A percentile compares a stretch with the other conserved stretches of the same genome.
These are phyloP conservation scores for Saxicola maurus DNA, from an alignment of 2,797 vertebrate genomes.

Conservation along the genomic window DNA sequence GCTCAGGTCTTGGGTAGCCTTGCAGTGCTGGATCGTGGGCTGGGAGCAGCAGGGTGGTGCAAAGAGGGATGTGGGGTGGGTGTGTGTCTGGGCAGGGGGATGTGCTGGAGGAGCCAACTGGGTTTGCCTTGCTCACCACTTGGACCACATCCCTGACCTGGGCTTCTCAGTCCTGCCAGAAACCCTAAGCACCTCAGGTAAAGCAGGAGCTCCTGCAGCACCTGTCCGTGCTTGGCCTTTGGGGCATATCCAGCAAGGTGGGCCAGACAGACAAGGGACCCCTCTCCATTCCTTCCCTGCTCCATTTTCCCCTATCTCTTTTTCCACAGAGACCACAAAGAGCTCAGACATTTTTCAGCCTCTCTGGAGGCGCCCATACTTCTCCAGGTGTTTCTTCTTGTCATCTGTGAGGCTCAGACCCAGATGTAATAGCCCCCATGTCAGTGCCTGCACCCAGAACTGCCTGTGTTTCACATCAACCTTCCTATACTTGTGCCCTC, in stretches of 20 bases:
- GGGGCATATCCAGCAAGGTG: not conserved
- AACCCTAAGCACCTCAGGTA: not conserved
- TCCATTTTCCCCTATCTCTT: not conserved
- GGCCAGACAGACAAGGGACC: not conserved
- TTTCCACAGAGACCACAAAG: not conserved
- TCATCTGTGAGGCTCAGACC: not conserved
- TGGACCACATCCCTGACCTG: not conserved
- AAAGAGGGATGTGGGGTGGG: not conserved
- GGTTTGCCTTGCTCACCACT: fast-evolving
- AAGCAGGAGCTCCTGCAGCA: not conserved
- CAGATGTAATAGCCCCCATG: not conserved
- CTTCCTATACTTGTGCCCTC: not conserved
- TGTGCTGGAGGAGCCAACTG: not conserved
- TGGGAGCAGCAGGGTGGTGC: not conserved
- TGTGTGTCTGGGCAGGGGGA: not conserved
- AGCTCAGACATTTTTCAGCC: not conserved
- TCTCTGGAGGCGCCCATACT: not conserved
- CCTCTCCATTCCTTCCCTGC: fast-evolving
- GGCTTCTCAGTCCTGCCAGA: not conserved
- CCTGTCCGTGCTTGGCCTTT: not conserved
- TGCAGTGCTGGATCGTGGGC: fast-evolving
- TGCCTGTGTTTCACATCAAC: not conserved
- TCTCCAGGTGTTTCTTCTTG: not conserved
- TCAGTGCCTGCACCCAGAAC: fast-evolving
- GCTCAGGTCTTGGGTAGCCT: fast-evolving